These are phyloP conservation scores for Aspiorhynchus laticeps DNA, from an alignment of 2,113 vertebrate species.

Conservation along the genomic window DNA sequence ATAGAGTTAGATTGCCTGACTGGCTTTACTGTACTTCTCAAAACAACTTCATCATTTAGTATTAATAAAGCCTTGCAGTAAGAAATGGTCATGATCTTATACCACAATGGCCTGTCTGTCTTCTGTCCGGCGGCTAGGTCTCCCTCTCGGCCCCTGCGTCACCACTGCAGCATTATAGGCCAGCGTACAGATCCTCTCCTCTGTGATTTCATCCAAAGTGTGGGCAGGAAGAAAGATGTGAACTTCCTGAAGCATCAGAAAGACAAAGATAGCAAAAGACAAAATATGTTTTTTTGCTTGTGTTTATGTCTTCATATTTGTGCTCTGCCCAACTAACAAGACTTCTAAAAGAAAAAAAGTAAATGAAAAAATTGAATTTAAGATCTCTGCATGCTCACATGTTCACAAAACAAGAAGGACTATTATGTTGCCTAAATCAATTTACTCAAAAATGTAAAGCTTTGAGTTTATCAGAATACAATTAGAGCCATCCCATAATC, in stretches of 20 bases:
- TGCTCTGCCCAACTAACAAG: neutral
- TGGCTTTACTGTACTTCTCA: neutral
- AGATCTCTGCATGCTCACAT: neutral
- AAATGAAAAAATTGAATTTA: neutral
- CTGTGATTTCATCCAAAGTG: constrained; percentile 54
- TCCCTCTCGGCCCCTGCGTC: constrained; percentile 28
- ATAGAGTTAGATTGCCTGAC: neutral
- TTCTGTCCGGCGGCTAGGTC: neutral
- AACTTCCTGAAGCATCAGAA: constrained; percentile 55
- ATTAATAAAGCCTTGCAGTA: neutral
- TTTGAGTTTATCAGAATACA: neutral
- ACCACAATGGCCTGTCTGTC: constrained; percentile 59
- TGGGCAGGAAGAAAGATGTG: constrained; percentile 55
- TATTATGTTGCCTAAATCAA: neutral
- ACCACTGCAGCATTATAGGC: constrained; percentile 34
- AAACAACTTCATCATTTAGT: neutral
- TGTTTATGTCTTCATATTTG: neutral
- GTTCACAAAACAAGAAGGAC: neutral
- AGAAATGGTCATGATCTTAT: neutral
- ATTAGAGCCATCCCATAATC: neutral
- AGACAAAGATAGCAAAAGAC: neutral
- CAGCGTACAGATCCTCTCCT: constrained; percentile 49
- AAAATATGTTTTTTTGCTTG: neutral
- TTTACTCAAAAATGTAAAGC: no score
- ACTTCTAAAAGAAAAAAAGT: neutral